phyloP scores from a whole-genome alignment of 2,113 vertebrate species.

The Laticauda laticaudata region DNA sequence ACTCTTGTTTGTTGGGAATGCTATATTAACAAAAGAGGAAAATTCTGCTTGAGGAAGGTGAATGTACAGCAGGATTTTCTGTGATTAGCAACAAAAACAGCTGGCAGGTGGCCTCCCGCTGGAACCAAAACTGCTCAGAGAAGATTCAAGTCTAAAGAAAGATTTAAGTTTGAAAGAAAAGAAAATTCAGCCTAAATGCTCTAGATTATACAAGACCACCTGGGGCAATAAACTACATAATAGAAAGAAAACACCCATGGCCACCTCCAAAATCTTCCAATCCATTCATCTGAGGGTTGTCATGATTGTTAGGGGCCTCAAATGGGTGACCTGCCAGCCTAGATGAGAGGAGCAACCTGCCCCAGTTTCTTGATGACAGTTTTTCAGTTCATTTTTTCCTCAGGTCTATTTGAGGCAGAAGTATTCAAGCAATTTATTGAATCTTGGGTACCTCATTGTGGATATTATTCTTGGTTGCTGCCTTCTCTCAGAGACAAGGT shows the following conservation, averaged over 20 bases:
- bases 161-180: constrained; percentile 38
- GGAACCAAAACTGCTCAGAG: constrained; percentile 49
- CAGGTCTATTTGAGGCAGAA: background rate
- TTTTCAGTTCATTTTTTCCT: background rate
- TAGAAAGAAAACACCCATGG: constrained; percentile 25
- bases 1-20: constrained; percentile 23
- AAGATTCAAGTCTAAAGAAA: constrained; percentile 42
- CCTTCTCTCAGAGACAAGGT: background rate
- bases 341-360: background rate
- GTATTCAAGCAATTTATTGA: background rate
- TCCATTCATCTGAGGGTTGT: constrained; percentile 15
- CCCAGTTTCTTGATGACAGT: background rate
- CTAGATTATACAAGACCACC: constrained; percentile 46
- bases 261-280: constrained; percentile 12
- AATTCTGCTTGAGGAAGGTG: constrained; percentile 52
- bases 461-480: background rate
- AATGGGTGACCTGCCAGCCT: background rate
- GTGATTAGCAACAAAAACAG: constrained; percentile 60
- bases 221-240: constrained; percentile 47
- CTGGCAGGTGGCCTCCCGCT: constrained; percentile 58
- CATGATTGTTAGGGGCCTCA: background rate
- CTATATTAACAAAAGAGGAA: constrained; percentile 45
- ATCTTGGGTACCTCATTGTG: background rate
- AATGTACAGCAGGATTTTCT: constrained; percentile 52
- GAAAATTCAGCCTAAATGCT: constrained; percentile 43